Base-by-base conservation (phyloP, 2,797 vertebrate species). In the Eidolon dupreanum region DNA sequence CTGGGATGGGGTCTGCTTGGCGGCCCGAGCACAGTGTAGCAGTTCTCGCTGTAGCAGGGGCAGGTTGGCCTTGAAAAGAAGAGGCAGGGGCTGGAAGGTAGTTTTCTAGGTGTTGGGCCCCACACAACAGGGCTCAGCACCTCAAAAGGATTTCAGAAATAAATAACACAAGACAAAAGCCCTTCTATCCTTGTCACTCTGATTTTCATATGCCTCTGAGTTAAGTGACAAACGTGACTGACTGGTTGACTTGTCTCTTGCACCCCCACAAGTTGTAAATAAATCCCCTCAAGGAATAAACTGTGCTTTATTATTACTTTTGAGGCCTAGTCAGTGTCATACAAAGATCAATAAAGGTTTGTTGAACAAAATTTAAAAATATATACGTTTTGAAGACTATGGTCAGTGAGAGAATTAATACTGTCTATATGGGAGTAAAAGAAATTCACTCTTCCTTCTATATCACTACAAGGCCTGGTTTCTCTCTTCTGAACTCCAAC, bases 1-100 rank as follows among this genome's bases (percentile, higher is more conserved):
- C 98, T 99, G 99, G 49, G 99, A 99, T 0, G 99, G 99, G 3
- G 99, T 99, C 98, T 99, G 99, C 98, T 99, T 99, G 98, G 99
- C 99, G 11, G 99, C 99, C 0, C 99, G 99, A 51, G 99, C 99
- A 3, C 99, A 99, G 98, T 99, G 99, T 95, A 99, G 98, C 86
- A 99, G 98, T 98, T 99, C 99, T 46, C 99, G 98, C 98, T 99
- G 99, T 91, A 99, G 99, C 98, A 99, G 98, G 0, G 99, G 99
- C 28, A 99, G 99, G 98, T 99, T 99, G 91, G 99, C 99, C 99
- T 99, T 97, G 6, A 98, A 97, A 95, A 96, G 71, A 97, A 92
- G 41, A 91, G 73, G 92, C 28, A 79, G 20, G 20, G 59, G 28
- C 38, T 2, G 38, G 65, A 65, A 74, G 84, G 79, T 46, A 94